Conservation (phyloP, 2,888 invertebrate genomes). For the Polylopha cassiicola region DNA sequence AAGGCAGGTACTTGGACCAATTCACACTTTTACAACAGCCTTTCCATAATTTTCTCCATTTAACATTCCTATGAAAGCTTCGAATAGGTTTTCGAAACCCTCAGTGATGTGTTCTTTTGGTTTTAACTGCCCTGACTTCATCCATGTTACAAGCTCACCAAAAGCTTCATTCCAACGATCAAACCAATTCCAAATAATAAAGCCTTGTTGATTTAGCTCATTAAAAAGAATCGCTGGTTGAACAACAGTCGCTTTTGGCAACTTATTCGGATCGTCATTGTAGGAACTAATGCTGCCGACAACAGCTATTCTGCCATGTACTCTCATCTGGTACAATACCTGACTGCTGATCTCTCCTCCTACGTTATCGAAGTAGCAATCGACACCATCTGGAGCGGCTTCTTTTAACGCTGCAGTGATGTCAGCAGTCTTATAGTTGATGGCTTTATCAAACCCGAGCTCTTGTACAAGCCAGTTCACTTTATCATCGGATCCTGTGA, state of each 20-base stretch:
- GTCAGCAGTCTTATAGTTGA: slow-evolving; percentile 81
- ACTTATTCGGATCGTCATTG: slow-evolving; percentile 13
- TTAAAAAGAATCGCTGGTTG: slow-evolving; percentile 67
- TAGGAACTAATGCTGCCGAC: slow-evolving; percentile 22
- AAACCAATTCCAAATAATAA: slow-evolving; percentile 60
- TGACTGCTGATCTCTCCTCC: slow-evolving; percentile 77
- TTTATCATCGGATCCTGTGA: slow-evolving; percentile 81
- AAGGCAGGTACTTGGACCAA: no score
- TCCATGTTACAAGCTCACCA: slow-evolving; percentile 70
- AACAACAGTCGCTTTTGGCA: slow-evolving; percentile 37
- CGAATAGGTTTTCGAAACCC: slow-evolving; percentile 79
- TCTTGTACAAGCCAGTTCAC: slow-evolving; percentile 77
- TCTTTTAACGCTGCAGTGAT: slow-evolving; percentile 63
- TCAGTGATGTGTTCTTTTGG: slow-evolving; percentile 77
- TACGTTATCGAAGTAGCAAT: slow-evolving; percentile 85
- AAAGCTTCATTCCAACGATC: slow-evolving; percentile 72
- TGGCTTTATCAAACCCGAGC: slow-evolving; percentile 79
- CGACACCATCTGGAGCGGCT: slow-evolving; percentile 78
- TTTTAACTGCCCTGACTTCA: slow-evolving; percentile 78
- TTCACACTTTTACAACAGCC: slow-evolving; percentile 72
- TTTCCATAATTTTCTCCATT: slow-evolving; percentile 79
- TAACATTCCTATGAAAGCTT: slow-evolving; percentile 76
- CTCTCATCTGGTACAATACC: slow-evolving; percentile 75
- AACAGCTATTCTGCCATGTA: slow-evolving; percentile 46
- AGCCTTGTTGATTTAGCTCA: slow-evolving; percentile 77